Conservation (phyloP, 2,797 vertebrate species). For the Hemibagrus guttatus region DNA sequence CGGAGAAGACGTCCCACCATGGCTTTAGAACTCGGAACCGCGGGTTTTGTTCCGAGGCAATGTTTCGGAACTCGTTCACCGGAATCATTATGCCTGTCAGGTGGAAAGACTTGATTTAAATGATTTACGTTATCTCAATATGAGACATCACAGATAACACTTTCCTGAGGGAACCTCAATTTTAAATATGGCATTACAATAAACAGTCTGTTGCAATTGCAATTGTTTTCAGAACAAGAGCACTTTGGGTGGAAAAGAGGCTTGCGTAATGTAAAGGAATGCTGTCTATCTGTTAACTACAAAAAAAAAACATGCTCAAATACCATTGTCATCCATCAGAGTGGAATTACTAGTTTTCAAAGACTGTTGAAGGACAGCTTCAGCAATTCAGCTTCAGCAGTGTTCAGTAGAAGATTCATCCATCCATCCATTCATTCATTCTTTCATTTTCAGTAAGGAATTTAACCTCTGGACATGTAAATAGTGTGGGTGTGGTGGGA, state of each 20-base stretch:
- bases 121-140: background rate
- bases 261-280: background rate
- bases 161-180: background rate
- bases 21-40: constrained; percentile 88
- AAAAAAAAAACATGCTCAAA: background rate
- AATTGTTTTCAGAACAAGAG: background rate
- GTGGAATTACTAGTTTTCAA: background rate
- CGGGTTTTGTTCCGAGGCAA: constrained; percentile 78
- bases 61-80: constrained; percentile 85
- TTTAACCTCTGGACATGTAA: background rate
- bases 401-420: background rate
- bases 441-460: background rate
- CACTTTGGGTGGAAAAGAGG: background rate
- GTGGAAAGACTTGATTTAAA: background rate
- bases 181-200: background rate
- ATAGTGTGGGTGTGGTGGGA: background rate
- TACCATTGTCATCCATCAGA: background rate
- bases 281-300: background rate
- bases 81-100: constrained; percentile 81
- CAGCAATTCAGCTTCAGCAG: background rate
- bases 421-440: background rate
- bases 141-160: too few relatives aligned
- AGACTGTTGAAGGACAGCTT: background rate
- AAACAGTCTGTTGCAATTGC: background rate
- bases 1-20: constrained; percentile 92